Evolutionary conservation across 2,888 invertebrate species (phyloP).

Genomic region (Taphrorychus bicolor): DNA sequence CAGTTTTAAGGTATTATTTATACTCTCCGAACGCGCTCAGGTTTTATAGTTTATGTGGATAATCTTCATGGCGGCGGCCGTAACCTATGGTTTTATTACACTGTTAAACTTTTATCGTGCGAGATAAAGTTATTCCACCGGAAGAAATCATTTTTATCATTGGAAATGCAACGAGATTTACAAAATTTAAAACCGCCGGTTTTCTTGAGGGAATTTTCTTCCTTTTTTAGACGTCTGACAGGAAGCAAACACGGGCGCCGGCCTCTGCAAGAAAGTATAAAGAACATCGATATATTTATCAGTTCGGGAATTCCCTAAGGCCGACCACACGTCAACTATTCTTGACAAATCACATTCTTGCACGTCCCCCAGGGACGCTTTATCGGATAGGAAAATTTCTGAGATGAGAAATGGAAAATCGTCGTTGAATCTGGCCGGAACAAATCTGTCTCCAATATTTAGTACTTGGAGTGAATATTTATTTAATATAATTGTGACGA

Average conservation of each 20-base stretch:
- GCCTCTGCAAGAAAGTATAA: background rate
- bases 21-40: slow-evolving; percentile 6
- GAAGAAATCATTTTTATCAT: background rate
- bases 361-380: slow-evolving; percentile 9
- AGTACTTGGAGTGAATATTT: no score
- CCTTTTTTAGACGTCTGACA: no score
- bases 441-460: background rate
- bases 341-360: slow-evolving; percentile 24
- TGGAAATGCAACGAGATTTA: background rate
- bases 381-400: background rate
- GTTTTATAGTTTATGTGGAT: slow-evolving; percentile 21
- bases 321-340: slow-evolving; percentile 26
- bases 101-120: slow-evolving; percentile 8
- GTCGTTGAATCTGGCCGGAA: background rate
- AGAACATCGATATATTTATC: slow-evolving; percentile 21
- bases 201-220: background rate
- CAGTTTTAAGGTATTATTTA: slow-evolving; percentile 17
- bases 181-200: background rate
- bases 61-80: slow-evolving; percentile 4
- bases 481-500: no score
- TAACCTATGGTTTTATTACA: slow-evolving; percentile 12
- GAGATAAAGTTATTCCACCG: background rate
- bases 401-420: background rate
- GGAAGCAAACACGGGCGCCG: no score
- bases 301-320: slow-evolving; percentile 22